Evolutionary conservation across 64 coral and sea anemone species (phyloP), one percentile per base, ranked within the genome.

Genomic region (Montipora capricornis): DNA sequence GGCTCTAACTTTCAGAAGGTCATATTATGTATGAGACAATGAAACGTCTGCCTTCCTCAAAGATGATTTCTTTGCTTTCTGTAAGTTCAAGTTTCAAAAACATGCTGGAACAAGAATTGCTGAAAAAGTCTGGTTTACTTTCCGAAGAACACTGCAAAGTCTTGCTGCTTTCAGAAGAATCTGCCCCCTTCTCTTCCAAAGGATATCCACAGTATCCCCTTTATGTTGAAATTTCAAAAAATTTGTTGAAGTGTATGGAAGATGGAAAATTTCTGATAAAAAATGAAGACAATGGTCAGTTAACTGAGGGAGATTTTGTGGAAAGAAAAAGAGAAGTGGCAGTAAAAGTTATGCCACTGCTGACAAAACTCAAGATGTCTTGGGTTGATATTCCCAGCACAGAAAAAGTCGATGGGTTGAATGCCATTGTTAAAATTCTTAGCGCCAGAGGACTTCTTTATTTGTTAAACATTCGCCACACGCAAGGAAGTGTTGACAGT

Each of bases 391-490:
- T 74, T 47, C 45, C 79, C 55, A 49, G 49, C 3, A 22, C 77
- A 13, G 69, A 88, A 51, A 94, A 83, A 66, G 49, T 15, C 13
- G 45, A 11, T 6, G 24, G 69, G 14, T 47, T 95, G 57, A 20
- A 16, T 0, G 19, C 49, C 51, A 1, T 95, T 67, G 6, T 95
- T 51, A 20, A 78, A 47, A 82, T 51, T 57, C 80, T 98, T 73
- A 89, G 91, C 22, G 19, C 58, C 0, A 87, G 91, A 58, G 90
- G 94, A 26, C 49, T 98, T 62, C 78, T 95, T 59, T 87, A 93
- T 93, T 77, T 98, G 73, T 64, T 98, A 20, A 95, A 95, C 47
- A 82, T 98, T 8, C 91, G 93, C 46, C 90, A 93, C 29, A 98
- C 96, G 5, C 67, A 83, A 71, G 96, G 96, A n/a, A 98, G 94